Evolutionary conservation across 2,888 invertebrate species (phyloP), one percentile per base, ranked within the genome.

Genomic region (Drosophila vallismaia): DNA sequence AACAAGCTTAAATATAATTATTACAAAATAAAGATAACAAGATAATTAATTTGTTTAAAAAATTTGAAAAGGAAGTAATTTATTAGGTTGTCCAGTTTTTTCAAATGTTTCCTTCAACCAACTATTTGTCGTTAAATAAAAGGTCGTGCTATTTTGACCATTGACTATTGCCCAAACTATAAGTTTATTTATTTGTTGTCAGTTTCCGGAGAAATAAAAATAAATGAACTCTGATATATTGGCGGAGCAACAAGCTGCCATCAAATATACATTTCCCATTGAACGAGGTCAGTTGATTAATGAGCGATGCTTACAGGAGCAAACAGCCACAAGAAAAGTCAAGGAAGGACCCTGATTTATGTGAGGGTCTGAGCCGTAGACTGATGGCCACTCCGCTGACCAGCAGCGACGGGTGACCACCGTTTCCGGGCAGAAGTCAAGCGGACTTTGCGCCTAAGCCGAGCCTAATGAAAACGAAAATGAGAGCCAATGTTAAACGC

Each of bases 311-410:
- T 46, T 10, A 33, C 28, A 64, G 70, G 51, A 69, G 76, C 67
- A 77, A 63, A 71, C 46, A 68, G 71, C 66, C 57, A 28, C 46
- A 75, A 53, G 66, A 71, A 67, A 63, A 70, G 67, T 56, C 63
- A 55, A 62, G 63, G 59, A 74, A 77, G 69, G 57, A 56, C 48
- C 74, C 73, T 81, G 79, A 77, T 83, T 83, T 77, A 82, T 83
- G 67, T 71, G 54, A 46, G 50, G 53, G 36, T 14, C 44, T 31
- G 29, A 51, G 45, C 36, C 31, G 36, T n/a, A 51, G 58, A 52
- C 14, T 51, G 24, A 36, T 59, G 62, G 71, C 50, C 56, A 24
- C 59, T 58, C 36, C 38, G 73, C 79, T 76, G 77, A 49, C 84
- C 84, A 81, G 81, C 82, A 84, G 82, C 76, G 40, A 19, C 40